phyloP scores from a whole-genome alignment of 2,888 invertebrate species.

The Melanophora roralis region DNA sequence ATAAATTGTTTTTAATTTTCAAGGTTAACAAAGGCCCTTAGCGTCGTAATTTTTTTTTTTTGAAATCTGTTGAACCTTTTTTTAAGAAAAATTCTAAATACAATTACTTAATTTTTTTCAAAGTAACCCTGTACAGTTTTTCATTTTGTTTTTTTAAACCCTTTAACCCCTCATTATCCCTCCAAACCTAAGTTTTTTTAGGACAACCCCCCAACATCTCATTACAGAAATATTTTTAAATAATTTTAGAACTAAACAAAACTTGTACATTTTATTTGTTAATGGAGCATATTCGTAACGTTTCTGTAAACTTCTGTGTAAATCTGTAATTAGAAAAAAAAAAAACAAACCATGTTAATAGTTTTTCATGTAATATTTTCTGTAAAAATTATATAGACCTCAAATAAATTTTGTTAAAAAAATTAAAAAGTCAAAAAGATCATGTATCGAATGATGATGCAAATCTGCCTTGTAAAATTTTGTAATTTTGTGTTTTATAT shows the following conservation, averaged over 20 bases:
- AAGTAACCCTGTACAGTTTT: neutral
- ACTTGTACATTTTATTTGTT: slow-evolving; percentile 58
- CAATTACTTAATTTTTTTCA: too few relatives aligned
- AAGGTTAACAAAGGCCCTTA: too few relatives aligned
- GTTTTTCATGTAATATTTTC: slow-evolving; percentile 55
- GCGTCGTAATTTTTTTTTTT: too few relatives aligned
- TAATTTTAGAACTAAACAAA: slow-evolving; percentile 32
- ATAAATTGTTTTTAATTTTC: neutral
- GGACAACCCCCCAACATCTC: neutral
- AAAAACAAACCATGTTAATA: slow-evolving; percentile 43
- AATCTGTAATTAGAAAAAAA: slow-evolving; percentile 56
- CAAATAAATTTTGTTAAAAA: slow-evolving; percentile 42
- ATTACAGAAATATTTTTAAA: neutral
- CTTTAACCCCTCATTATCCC: neutral
- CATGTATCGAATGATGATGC: neutral
- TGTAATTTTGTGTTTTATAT: slow-evolving; percentile 45
- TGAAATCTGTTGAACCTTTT: too few relatives aligned
- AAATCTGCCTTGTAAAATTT: slow-evolving; percentile 56
- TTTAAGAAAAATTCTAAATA: too few relatives aligned
- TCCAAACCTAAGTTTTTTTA: slow-evolving; percentile 20
- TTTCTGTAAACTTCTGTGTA: slow-evolving; percentile 52
- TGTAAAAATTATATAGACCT: slow-evolving; percentile 46
- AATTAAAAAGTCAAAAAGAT: neutral
- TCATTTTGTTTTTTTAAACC: neutral
- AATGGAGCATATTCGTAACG: slow-evolving; percentile 4